Evolutionary conservation across 2,888 invertebrate genomes (phyloP).

Genomic region (Sarcophaga variegata): DNA sequence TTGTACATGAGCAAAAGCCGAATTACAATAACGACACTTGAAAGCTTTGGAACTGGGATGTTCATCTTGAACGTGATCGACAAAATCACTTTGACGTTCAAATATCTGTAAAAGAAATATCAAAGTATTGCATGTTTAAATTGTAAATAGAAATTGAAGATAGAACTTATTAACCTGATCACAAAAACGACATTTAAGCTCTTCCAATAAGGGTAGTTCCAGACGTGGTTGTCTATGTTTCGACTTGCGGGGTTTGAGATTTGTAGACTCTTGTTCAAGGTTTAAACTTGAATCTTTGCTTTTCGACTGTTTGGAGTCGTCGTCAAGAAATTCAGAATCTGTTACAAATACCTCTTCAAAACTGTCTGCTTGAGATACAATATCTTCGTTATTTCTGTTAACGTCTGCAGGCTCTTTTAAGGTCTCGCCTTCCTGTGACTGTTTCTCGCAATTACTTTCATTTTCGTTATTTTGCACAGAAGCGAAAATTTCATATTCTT

Average conservation of each 20-base stretch:
- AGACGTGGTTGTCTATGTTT: conserved; percentile 61
- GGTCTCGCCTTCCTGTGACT: no score
- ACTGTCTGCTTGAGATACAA: background rate
- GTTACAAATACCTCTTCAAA: background rate
- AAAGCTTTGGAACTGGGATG: conserved; percentile 69
- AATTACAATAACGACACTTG: conserved; percentile 65
- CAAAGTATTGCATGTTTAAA: background rate
- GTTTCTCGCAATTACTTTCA: background rate
- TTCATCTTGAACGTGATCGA: conserved; percentile 57
- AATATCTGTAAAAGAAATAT: conserved; percentile 57
- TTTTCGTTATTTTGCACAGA: background rate
- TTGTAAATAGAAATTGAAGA: background rate
- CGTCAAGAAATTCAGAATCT: background rate
- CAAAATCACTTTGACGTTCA: conserved; percentile 59
- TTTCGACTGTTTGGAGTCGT: background rate
- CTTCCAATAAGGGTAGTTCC: conserved; percentile 58
- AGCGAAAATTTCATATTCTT: background rate
- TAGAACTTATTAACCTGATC: conserved; percentile 46
- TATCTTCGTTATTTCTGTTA: conserved; percentile 6
- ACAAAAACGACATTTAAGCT: conserved; percentile 60
- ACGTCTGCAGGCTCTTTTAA: background rate
- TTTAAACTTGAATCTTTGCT: background rate
- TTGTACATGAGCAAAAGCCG: conserved; percentile 67
- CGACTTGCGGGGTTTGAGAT: background rate
- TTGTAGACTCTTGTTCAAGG: background rate